Base-by-base conservation (phyloP, 2,888 invertebrate genomes). In the Xylophagus ater region DNA sequence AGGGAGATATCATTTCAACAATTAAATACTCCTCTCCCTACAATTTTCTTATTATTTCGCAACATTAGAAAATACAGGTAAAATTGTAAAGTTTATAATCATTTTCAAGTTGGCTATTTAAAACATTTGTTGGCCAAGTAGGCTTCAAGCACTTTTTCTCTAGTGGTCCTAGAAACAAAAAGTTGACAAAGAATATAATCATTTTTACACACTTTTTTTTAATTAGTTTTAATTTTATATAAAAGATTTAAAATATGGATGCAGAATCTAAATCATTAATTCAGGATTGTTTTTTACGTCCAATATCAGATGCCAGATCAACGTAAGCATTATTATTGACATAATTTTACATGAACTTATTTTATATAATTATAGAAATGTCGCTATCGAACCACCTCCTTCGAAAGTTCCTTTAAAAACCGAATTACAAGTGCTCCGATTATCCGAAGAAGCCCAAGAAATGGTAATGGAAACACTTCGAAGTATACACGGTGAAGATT, bases 401-500 rank as follows among this genome's bases (percentile, higher is more conserved):
- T 67, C 72, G 4, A 67, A 62, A 42, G 69, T 68, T 20, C 60
- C 68, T 5, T 70, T 80, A 2, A 82, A 80, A 59, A 79, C 82
- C 44, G 83, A 85, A 64, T 67, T 86, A 64, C 83, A 84, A 53
- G 78, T 78, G 5, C 62, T 86, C 31, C 70, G 76, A 5, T 62
- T 86, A 15, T 73, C 70, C 34, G 71, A 79, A 19, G 75, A 78
- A 50, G 75, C 80, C 3, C 81, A 84, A 55, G 77, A 78, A 54
- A 68, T 76, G 51, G 72, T 85, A 25, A 71, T 82, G 63, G 81
- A 84, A 46, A 83, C 84, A 3, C 60, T 86, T 35, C 74, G 76
- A 45, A 73, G 72, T 48, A 77, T 86, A 46, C 79, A 83, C 63
- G 85, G 86, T n/a, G 68, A 76, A 43, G 79, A 74, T 43, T 76